These are phyloP conservation scores for Heteropelma amictum DNA, from an alignment of 2,888 invertebrate genomes.

Conservation along the genomic window DNA sequence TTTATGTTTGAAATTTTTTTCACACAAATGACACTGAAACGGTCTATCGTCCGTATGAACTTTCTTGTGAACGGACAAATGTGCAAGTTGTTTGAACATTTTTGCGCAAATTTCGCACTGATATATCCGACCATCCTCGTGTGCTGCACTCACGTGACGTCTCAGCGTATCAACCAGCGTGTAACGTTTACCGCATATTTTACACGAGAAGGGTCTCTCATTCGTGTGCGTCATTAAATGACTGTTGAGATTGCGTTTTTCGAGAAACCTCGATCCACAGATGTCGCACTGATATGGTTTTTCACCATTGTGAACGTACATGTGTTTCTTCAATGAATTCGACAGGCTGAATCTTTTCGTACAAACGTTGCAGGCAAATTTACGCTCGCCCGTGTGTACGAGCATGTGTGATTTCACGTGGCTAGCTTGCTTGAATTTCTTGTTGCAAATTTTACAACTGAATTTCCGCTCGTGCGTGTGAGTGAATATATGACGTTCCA, in stretches of 20 bases:
- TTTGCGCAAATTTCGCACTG: slow-evolving; percentile 74
- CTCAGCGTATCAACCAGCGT: slow-evolving; percentile 70
- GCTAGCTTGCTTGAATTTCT: slow-evolving; percentile 79
- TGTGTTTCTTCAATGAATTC: slow-evolving; percentile 77
- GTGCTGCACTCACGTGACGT: slow-evolving; percentile 70
- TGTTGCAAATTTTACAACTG: slow-evolving; percentile 79
- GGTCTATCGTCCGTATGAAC: slow-evolving; percentile 79
- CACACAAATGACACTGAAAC: slow-evolving; percentile 79
- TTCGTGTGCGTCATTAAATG: slow-evolving; percentile 72
- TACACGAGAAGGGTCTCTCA: slow-evolving; percentile 69
- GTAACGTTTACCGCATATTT: slow-evolving; percentile 71
- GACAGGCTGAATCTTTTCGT: slow-evolving; percentile 79
- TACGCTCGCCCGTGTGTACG: slow-evolving; percentile 79
- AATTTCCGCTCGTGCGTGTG: slow-evolving; percentile 77
- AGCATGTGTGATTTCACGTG: slow-evolving; percentile 78
- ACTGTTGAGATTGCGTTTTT: slow-evolving; percentile 69
- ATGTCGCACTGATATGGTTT: slow-evolving; percentile 72
- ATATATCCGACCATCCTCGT: slow-evolving; percentile 70
- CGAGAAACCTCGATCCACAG: slow-evolving; percentile 69
- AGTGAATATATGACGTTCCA: slow-evolving; percentile 79
- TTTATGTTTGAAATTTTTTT: slow-evolving; percentile 79
- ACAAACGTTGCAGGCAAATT: slow-evolving; percentile 79
- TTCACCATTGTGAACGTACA: slow-evolving; percentile 76
- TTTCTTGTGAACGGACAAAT: slow-evolving; percentile 74
- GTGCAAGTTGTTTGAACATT: slow-evolving; percentile 72